A percentile compares a stretch with the other conserved stretches of the same genome.
phyloP scores from a whole-genome alignment of 23 tunicate genomes.

The Oikopleura dioica region DNA sequence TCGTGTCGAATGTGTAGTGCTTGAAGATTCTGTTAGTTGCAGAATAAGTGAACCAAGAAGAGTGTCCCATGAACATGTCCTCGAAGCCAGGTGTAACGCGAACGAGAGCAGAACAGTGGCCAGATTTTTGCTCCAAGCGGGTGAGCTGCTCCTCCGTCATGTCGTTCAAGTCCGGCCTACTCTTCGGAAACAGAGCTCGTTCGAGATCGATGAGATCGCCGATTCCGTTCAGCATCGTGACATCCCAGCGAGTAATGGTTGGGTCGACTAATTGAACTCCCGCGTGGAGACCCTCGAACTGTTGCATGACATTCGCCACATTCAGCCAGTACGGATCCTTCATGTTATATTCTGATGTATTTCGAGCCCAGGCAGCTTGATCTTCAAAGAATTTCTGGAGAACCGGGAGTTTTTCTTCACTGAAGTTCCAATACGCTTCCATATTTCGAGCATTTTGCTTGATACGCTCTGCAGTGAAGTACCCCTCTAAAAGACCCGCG shows the following conservation, averaged over 20 bases:
- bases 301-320: slow-evolving; percentile 13
- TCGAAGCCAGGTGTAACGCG: slow-evolving; percentile 20
- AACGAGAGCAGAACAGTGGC: slow-evolving; percentile 25
- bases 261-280: slow-evolving; percentile 7
- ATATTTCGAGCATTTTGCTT: slow-evolving; percentile 13
- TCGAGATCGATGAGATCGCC: slow-evolving; percentile 19
- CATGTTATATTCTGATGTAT: background rate
- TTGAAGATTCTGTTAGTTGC: slow-evolving; percentile 20
- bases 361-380: slow-evolving; percentile 12
- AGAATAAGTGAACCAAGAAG: slow-evolving; percentile 17
- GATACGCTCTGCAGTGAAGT: slow-evolving; percentile 15
- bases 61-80: slow-evolving; percentile 18
- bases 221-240: slow-evolving; percentile 14
- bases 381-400: slow-evolving; percentile 16
- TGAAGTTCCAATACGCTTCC: slow-evolving; percentile 7
- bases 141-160: background rate
- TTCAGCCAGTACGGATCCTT: slow-evolving; percentile 12
- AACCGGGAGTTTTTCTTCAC: slow-evolving; percentile 2
- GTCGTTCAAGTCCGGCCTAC: background rate
- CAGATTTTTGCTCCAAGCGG: slow-evolving; percentile 2
- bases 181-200: background rate
- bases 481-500: slow-evolving; percentile 21
- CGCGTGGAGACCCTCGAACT: slow-evolving; percentile 1
- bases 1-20: slow-evolving; percentile 15
- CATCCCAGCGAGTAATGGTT: slow-evolving; percentile 10